Percentiles rank a stretch among this genome's conserved stretches.
Conservation (phyloP, 2,888 invertebrate species). For the Myopa testacea region DNA sequence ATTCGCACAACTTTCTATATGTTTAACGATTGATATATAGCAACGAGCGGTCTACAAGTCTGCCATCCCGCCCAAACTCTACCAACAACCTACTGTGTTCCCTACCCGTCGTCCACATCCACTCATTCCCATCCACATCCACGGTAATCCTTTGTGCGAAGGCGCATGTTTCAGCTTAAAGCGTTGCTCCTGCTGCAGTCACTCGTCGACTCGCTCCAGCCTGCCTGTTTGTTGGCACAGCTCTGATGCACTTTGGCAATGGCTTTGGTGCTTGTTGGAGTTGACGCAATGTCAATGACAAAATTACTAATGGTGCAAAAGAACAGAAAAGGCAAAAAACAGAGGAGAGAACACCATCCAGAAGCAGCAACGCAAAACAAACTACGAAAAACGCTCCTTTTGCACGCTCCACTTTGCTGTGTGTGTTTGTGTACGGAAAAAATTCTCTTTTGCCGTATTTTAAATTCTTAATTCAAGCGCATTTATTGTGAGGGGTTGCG, state of each 20-base stretch:
- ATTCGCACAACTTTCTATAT: not conserved
- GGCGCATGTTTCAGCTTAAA: constrained; percentile 14
- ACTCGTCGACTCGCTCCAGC: constrained; percentile 1
- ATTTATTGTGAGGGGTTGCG: constrained; percentile 25
- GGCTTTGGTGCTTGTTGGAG: constrained; percentile 45
- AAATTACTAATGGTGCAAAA: constrained; percentile 36
- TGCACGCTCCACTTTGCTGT: constrained; percentile 37
- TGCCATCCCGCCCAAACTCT: not conserved
- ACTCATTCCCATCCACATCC: constrained; percentile 2
- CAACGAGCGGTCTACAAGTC: not conserved
- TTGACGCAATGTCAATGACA: constrained; percentile 53
- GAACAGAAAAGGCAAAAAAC: constrained; percentile 30
- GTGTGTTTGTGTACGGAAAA: not conserved
- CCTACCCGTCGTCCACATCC: constrained; percentile 3
- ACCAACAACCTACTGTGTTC: not conserved
- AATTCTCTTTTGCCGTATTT: constrained; percentile 43
- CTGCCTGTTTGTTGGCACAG: constrained; percentile 37
- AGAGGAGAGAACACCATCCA: not conserved
- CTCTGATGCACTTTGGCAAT: constrained; percentile 32
- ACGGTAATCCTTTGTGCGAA: constrained; percentile 22
- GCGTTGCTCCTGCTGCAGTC: constrained; percentile 17
- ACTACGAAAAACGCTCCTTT: constrained; percentile 40
- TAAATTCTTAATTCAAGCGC: constrained; percentile 49
- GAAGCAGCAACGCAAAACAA: constrained; percentile 33
- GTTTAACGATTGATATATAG: not conserved